Evolutionary conservation across 2,113 vertebrate genomes (phyloP).

Genomic region (Cromileptes altivelis): DNA sequence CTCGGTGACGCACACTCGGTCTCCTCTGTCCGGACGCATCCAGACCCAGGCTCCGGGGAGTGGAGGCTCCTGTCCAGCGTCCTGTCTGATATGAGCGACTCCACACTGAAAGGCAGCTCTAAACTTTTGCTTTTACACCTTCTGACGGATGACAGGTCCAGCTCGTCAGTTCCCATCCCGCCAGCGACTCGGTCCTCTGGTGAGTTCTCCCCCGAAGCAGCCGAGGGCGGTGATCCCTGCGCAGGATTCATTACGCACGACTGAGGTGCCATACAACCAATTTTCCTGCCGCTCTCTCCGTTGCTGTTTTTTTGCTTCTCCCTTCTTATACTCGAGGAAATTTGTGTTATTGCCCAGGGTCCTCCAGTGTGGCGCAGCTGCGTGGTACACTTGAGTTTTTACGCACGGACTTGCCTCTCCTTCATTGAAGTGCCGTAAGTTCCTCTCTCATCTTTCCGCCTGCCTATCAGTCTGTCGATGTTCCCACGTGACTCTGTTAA

Average conservation of each 20-base stretch:
- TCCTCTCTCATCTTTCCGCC: constrained; percentile 76
- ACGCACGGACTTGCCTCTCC: constrained; percentile 58
- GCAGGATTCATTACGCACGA: constrained; percentile 86
- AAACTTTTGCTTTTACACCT: constrained; percentile 75
- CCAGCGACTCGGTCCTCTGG: constrained; percentile 62
- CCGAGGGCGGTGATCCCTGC: constrained; percentile 78
- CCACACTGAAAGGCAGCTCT: constrained; percentile 87
- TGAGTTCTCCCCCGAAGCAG: constrained; percentile 64
- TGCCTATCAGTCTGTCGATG: constrained; percentile 74
- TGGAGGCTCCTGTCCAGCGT: constrained; percentile 59
- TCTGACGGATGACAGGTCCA: constrained; percentile 71
- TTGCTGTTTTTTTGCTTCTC: constrained; percentile 3
- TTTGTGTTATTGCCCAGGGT: not conserved
- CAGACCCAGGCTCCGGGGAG: constrained; percentile 54
- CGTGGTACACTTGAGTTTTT: constrained; percentile 48
- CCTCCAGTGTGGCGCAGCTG: constrained; percentile 27
- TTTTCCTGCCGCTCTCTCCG: constrained; percentile 26
- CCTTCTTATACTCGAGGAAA: constrained; percentile 10
- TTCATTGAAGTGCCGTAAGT: constrained; percentile 72
- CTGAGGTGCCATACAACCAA: constrained; percentile 87
- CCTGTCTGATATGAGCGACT: constrained; percentile 85
- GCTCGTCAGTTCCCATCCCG: constrained; percentile 67
- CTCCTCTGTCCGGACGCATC: constrained; percentile 55
- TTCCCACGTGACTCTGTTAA: constrained; percentile 72
- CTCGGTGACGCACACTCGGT: constrained; percentile 72